A percentile compares a stretch with the other conserved stretches of the same genome.
These are phyloP conservation scores for Pyrrhosoma nymphula DNA, from an alignment of 2,888 invertebrate species.

Conservation along the genomic window DNA sequence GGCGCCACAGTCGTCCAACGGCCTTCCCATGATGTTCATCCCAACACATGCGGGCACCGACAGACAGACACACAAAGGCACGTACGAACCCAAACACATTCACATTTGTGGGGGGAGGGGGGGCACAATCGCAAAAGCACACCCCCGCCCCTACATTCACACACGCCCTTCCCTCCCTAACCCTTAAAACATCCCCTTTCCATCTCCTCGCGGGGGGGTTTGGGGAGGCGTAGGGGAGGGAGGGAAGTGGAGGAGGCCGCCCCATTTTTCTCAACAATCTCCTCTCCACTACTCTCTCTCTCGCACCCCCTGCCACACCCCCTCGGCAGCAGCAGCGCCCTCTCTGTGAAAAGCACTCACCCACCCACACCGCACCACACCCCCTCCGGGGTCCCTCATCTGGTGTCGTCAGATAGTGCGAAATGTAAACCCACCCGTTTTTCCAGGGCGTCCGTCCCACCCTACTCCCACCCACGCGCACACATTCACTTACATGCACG, in stretches of 20 bases:
- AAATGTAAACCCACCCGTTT: slow-evolving; percentile 54
- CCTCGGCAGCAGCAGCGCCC: background rate
- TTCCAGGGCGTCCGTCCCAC: background rate
- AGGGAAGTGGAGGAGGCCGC: background rate
- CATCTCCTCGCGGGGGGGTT: slow-evolving; percentile 14
- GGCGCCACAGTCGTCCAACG: background rate
- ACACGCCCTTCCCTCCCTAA: slow-evolving; percentile 52
- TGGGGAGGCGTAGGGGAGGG: background rate
- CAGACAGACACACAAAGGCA: background rate
- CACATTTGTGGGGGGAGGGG: no score
- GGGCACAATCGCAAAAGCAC: background rate
- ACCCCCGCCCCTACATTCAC: no score
- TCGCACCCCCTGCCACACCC: slow-evolving; percentile 68
- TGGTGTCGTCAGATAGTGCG: slow-evolving; percentile 67
- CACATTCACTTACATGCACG: background rate
- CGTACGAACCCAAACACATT: no score
- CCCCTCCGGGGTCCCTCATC: slow-evolving; percentile 58
- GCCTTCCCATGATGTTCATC: background rate
- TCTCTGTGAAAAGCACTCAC: slow-evolving; percentile 3
- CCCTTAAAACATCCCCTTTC: slow-evolving; percentile 68
- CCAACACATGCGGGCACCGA: background rate
- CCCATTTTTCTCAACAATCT: slow-evolving; percentile 68
- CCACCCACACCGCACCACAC: background rate
- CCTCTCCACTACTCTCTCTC: slow-evolving; percentile 54
- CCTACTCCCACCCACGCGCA: background rate